Base-by-base conservation (phyloP, 2,797 vertebrate genomes). In the Petrocephalus schoutedeni region DNA sequence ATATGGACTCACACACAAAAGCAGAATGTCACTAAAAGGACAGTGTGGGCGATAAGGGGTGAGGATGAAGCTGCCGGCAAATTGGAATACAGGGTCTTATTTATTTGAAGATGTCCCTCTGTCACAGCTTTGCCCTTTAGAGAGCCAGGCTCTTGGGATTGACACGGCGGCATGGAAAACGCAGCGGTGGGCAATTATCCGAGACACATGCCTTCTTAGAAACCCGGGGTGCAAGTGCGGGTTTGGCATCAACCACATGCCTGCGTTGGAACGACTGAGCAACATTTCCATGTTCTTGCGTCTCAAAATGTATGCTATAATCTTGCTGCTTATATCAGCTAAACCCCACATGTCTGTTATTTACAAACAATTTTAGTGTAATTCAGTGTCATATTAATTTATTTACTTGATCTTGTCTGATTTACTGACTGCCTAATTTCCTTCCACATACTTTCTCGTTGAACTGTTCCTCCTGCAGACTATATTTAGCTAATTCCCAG, bases 11-110 rank as follows among this genome's bases (percentile, higher is more conserved):
- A 82, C 5, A 36, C 88, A 57, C 45, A 64, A 64, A 84, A 85
- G 23, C 86, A 84, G 77, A 89, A 89, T 89, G 88, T 84, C 74
- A 87, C 71, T 61, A 67, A 87, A 89, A 87, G 57, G 88, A 82
- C 88, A 86, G 4, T 23, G 23, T 3, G 28, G 57, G 49, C 64
- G 71, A 89, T 67, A 87, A 87, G 57, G 86, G 41, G 54, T 57
- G 32, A 23, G 10, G 77, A 59, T 54, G 71, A 59, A 87, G 54
- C 77, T 56, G 57, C 45, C 58, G 1, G 77, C 1, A 84, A 89
- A 89, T 71, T 41, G 77, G 86, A 87, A 89, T 54, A 45, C 57
- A 82, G 59, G 36, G 5, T 41, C 45, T 58, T 45, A 19, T 82
- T 89, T 58, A 74, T 88, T 82, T 77, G 32, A 86, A 58, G 28